Conservation (phyloP, 2,797 vertebrate genomes). For the Lophotriccus pileatus region DNA sequence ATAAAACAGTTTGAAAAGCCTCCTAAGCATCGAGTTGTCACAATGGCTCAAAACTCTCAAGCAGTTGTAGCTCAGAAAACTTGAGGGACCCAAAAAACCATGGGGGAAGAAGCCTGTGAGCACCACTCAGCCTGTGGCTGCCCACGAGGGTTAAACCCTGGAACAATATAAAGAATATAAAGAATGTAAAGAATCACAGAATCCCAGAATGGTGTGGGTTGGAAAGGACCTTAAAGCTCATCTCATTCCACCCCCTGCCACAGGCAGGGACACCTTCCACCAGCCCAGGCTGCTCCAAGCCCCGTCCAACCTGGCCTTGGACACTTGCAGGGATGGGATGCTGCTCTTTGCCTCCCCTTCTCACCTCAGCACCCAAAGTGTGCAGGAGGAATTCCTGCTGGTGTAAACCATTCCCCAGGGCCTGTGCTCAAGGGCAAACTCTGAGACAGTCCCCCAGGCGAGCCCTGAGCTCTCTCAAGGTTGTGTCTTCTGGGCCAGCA, state of each 20-base stretch:
- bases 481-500: background rate
- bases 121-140: background rate
- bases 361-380: background rate
- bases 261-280: background rate
- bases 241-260: no score
- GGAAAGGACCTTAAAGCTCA: background rate
- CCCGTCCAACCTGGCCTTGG: background rate
- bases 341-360: background rate
- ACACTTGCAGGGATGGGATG: background rate
- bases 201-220: background rate
- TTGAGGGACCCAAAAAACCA: background rate
- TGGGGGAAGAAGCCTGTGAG: background rate
- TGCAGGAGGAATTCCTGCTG: background rate
- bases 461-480: background rate
- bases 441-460: rapidly evolving
- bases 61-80: background rate
- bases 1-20: background rate
- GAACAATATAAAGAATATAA: background rate
- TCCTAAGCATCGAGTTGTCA: background rate
- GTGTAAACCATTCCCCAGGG: rapidly evolving
- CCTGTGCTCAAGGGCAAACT: background rate
- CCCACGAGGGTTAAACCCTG: background rate
- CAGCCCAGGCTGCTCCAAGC: background rate
- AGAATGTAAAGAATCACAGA: background rate
- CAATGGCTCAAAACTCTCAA: background rate